phyloP scores from a whole-genome alignment of 2,797 vertebrate species.

The Steatocranus sp. region DNA sequence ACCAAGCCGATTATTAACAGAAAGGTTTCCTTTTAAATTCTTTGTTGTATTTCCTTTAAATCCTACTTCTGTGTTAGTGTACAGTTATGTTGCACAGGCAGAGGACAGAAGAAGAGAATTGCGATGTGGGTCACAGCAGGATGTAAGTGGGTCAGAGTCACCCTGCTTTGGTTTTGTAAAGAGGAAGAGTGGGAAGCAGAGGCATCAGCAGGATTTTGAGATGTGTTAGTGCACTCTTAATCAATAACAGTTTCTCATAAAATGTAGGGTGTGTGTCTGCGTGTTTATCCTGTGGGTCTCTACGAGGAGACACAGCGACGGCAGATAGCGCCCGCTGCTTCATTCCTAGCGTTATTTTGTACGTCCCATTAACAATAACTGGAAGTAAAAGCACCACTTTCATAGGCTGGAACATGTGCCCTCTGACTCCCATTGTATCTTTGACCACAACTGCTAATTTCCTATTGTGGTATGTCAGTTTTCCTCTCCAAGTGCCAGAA shows the following conservation, averaged over 20 bases:
- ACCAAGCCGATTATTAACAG: not conserved
- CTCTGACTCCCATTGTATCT: slow-evolving; percentile 8
- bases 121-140: slow-evolving; percentile 54
- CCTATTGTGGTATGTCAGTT: not conserved
- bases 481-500: not conserved
- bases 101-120: slow-evolving; percentile 17
- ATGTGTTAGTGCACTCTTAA: not conserved
- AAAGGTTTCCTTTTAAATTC: not conserved
- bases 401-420: not conserved
- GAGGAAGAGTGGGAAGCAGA: not conserved
- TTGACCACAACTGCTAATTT: not conserved
- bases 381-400: slow-evolving; percentile 14
- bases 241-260: not conserved
- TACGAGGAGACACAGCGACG: not conserved
- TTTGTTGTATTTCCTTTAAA: not conserved
- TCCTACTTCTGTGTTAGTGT: not conserved
- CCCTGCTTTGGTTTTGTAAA: not conserved
- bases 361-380: slow-evolving; percentile 18
- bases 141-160: slow-evolving; percentile 62
- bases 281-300: not conserved
- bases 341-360: not conserved
- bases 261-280: not conserved
- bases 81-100: not conserved
- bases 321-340: not conserved
- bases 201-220: not conserved